phyloP scores from a whole-genome alignment of 1,140 invertebrate genomes.

The Leptestheria dahalacensis region DNA sequence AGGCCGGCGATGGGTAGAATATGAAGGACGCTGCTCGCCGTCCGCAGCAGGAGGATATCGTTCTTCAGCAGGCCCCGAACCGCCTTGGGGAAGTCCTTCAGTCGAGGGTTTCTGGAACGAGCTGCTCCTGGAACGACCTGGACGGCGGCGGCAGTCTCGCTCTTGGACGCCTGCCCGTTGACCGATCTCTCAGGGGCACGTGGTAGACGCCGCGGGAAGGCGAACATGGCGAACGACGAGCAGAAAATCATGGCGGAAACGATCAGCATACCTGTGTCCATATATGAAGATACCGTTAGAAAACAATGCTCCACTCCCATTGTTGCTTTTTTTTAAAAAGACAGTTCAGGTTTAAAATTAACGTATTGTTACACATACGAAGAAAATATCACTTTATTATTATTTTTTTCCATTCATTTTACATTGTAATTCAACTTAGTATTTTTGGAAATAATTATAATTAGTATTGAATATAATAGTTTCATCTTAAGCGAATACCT shows the following conservation, averaged over 20 bases:
- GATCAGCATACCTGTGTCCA: conserved; percentile 40
- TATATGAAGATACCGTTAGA: too few species aligned
- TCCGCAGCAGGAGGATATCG: conserved; percentile 76
- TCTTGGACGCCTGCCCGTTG: too few species aligned
- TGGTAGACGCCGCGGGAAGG: conserved; percentile 56
- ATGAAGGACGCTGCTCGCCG: conserved; percentile 73
- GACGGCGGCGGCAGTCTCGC: background rate
- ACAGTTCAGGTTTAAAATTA: too few species aligned
- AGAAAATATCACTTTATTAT: too few species aligned
- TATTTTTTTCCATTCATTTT: too few species aligned
- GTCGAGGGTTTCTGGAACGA: conserved; percentile 9
- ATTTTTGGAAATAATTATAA: too few species aligned
- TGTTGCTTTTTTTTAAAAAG: too few species aligned
- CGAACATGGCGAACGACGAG: conserved; percentile 70
- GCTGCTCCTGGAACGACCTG: background rate
- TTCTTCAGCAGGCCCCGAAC: conserved; percentile 71
- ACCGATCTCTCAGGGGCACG: conserved; percentile 11
- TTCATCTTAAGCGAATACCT: too few species aligned
- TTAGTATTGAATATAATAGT: too few species aligned
- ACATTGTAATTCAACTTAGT: too few species aligned
- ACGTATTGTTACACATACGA: background rate
- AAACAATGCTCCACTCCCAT: too few species aligned
- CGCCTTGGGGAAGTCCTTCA: conserved; percentile 62
- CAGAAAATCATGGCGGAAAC: conserved; percentile 62
- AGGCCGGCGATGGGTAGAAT: conserved; percentile 77